These are phyloP conservation scores for Rhyzopertha dominica DNA, from an alignment of 1,140 invertebrate species.

Conservation along the genomic window DNA sequence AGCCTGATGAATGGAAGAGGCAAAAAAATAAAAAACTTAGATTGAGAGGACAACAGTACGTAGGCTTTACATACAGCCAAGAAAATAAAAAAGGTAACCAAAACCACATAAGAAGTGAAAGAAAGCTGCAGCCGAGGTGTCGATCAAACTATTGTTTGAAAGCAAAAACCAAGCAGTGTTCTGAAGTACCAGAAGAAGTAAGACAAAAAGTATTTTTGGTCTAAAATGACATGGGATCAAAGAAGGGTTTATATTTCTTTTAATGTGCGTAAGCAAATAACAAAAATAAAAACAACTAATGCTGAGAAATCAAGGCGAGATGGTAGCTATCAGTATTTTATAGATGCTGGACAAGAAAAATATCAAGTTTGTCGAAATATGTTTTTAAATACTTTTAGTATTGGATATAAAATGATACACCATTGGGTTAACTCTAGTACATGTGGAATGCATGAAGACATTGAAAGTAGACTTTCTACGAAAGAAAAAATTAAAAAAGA, in stretches of 20 bases:
- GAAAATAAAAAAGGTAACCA: background rate
- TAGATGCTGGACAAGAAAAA: background rate
- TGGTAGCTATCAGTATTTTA: background rate
- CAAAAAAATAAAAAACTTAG: slow-evolving; percentile 5
- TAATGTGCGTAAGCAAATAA: background rate
- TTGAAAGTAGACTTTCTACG: no score
- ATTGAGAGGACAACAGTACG: slow-evolving; percentile 8
- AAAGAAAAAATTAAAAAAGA: no score
- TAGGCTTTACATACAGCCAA: slow-evolving; percentile 4
- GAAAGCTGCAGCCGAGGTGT: background rate
- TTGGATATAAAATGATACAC: background rate
- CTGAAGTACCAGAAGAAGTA: background rate
- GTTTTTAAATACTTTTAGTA: slow-evolving; percentile 3
- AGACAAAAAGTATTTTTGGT: slow-evolving; percentile 12
- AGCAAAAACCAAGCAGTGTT: no score
- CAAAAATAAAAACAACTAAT: no score
- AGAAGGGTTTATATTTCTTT: background rate
- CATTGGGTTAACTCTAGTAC: slow-evolving; percentile 9
- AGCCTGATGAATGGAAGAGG: background rate
- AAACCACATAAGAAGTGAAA: slow-evolving; percentile 2
- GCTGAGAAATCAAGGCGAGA: background rate
- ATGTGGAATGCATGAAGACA: no score
- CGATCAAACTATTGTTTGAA: background rate
- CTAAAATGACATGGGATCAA: slow-evolving; percentile 5
- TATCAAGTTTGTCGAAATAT: slow-evolving; percentile 5